A percentile compares a stretch with the other conserved stretches of the same genome.
Evolutionary conservation across 2,797 vertebrate species (phyloP).

Genomic region (Ceyx erithaca): DNA sequence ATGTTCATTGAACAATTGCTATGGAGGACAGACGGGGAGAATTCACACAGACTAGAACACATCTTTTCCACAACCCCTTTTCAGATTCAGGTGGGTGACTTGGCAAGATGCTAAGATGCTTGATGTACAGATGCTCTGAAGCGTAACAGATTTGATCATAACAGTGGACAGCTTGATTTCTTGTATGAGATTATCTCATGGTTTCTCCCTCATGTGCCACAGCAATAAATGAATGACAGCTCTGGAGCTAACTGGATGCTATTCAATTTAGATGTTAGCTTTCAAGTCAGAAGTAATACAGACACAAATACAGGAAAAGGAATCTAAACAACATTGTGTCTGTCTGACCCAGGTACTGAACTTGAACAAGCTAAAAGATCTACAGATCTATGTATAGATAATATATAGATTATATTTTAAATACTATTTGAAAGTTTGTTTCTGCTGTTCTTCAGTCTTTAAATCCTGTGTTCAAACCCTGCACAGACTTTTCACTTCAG

Average conservation of each 20-base stretch:
- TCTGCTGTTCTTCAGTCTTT: background rate
- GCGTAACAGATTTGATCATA: background rate
- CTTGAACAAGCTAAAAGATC: background rate
- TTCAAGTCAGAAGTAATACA: background rate
- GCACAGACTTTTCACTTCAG: background rate
- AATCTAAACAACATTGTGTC: background rate
- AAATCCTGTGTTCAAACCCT: background rate
- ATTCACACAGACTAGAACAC: background rate
- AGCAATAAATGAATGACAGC: background rate
- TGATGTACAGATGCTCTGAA: constrained; percentile 1
- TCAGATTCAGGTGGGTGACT: background rate
- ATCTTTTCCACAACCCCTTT: background rate
- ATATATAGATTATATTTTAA: background rate
- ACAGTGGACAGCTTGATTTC: background rate
- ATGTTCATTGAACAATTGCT: background rate
- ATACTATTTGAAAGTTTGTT: background rate
- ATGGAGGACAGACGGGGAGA: background rate
- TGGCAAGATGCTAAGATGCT: background rate
- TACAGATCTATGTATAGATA: background rate
- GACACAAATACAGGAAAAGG: background rate
- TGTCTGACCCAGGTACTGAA: background rate
- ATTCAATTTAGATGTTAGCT: background rate
- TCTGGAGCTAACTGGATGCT: background rate
- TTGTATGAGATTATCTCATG: background rate
- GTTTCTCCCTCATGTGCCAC: background rate